phyloP scores from a whole-genome alignment of 2,888 invertebrate species.

The Neelides folsomi region DNA sequence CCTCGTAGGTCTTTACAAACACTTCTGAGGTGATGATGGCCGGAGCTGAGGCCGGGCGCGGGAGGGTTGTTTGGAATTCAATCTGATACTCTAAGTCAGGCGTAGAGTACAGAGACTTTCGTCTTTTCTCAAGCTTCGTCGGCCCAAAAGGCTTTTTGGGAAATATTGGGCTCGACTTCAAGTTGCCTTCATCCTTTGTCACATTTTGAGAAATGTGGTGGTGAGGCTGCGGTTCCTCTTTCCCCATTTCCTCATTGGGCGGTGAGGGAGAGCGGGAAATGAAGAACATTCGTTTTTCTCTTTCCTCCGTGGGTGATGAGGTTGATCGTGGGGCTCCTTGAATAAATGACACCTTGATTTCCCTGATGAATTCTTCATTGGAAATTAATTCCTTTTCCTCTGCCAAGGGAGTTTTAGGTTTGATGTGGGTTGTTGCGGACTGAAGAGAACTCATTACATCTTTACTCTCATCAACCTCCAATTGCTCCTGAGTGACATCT shows the following conservation, averaged over 20 bases:
- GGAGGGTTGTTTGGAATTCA: constrained; percentile 24
- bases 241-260: too few species aligned
- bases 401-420: not conserved
- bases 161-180: not conserved
- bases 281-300: too few species aligned
- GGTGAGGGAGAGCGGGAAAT: too few species aligned
- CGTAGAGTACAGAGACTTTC: constrained; percentile 24
- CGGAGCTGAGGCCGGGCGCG: constrained; percentile 30
- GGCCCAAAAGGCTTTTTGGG: constrained; percentile 21
- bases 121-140: constrained; percentile 27
- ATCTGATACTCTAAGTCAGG: constrained; percentile 32
- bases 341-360: too few species aligned
- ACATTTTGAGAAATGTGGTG: too few species aligned
- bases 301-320: too few species aligned
- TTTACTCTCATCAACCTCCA: constrained; percentile 14
- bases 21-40: constrained; percentile 32
- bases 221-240: too few species aligned
- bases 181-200: too few species aligned
- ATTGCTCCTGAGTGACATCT: constrained; percentile 9
- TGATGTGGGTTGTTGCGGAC: constrained; percentile 6
- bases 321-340: too few species aligned
- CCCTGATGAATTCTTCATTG: too few species aligned
- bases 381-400: too few species aligned
- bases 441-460: constrained; percentile 1
- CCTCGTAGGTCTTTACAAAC: constrained; percentile 29